These are phyloP conservation scores for Subanguina moxae DNA, from an alignment of 1,140 invertebrate species.

Conservation along the genomic window DNA sequence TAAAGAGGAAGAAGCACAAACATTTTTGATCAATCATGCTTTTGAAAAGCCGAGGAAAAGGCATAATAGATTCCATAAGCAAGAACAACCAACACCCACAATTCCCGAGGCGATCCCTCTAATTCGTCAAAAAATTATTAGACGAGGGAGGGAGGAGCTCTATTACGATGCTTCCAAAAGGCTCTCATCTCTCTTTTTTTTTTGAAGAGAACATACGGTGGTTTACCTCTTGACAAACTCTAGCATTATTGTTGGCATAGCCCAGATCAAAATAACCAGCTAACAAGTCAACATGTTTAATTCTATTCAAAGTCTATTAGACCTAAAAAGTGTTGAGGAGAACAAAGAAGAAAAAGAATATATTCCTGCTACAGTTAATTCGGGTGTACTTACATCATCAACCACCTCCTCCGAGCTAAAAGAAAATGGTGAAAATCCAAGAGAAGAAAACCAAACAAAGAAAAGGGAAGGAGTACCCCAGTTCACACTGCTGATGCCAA, in stretches of 20 bases:
- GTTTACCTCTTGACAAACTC: too few species aligned
- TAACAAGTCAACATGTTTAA: background rate
- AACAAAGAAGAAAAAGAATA: background rate
- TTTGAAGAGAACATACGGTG: background rate
- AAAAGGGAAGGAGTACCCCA: background rate
- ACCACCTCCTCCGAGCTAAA: background rate
- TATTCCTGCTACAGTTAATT: background rate
- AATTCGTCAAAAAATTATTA: too few species aligned
- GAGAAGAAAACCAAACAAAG: background rate
- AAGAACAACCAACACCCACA: too few species aligned
- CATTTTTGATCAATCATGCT: too few species aligned
- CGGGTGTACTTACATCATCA: background rate
- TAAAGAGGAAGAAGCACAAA: too few species aligned
- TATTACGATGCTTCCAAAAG: too few species aligned
- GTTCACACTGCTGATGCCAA: background rate
- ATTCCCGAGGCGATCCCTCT: too few species aligned
- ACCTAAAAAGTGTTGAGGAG: background rate
- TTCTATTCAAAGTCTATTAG: conserved; percentile 3
- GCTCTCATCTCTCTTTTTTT: background rate
- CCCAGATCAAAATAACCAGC: too few species aligned
- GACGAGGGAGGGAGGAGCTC: too few species aligned
- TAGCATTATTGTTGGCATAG: too few species aligned
- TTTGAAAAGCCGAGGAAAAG: too few species aligned
- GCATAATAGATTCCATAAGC: too few species aligned
- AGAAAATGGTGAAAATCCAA: background rate